Base-by-base conservation (phyloP, 2,888 invertebrate genomes). In the Anodontia alba region DNA sequence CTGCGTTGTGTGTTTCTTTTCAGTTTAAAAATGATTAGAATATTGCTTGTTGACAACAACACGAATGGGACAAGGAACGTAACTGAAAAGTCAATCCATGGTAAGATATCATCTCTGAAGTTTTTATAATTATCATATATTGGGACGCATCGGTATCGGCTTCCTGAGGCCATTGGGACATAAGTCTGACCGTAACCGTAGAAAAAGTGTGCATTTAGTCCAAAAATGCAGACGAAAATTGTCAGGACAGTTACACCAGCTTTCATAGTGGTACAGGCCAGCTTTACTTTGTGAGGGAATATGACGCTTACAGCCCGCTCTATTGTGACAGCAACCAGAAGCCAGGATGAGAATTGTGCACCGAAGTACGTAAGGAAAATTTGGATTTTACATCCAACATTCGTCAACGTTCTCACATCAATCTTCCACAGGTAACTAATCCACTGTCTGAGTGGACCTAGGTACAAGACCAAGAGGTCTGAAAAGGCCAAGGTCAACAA, bases 251-350 rank as follows among this genome's bases (percentile, higher is more conserved):
- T 42, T 23, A 86, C 38, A 3, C 71, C 29, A 3, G 89, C 86
- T 1, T 77, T 83, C 54, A 62, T 68, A 10, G 73, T 73, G 0
- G 90, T 90, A 76, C 89, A 90, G 36, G 80, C 77, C 12, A 77
- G 26, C 49, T 87, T 90, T 33, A 91, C 90, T 26, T 83, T 83
- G 76, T 91, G 87, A 0, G 92, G 92, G 26, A 85, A 73, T 76
- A 88, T 87, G 12, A 92, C 91, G 43, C 89, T 90, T 0, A 91
- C 33, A 1, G 88, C 84, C 23, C 92, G 76, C 72, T 92, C 92
- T 20, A 87, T 69, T 7, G 91, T 91, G 43, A 92, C 90, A 31
- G 91, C 89, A 46, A 91, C 91, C 15, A 92, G 87, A 2, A 92
- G 77, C 92, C 92, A 92, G 0, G 89, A 89, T 12, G 91, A 91